Evolutionary conservation across 2,888 invertebrate genomes (phyloP).

Genomic region (Apamea epomidion): DNA sequence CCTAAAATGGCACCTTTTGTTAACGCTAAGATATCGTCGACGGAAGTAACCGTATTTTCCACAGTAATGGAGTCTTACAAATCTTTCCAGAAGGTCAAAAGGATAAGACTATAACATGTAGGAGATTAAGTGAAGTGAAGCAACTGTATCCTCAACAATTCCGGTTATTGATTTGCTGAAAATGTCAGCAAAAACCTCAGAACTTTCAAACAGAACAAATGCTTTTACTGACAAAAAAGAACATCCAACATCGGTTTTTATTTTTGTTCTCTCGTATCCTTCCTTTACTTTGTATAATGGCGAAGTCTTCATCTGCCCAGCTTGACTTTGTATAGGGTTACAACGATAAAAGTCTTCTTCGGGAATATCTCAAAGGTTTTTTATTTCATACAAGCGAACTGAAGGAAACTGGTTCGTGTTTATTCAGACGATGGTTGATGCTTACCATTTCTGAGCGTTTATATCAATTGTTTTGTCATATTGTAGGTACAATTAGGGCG

Average conservation of each 20-base stretch:
- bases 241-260: constrained; percentile 45
- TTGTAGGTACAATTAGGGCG: constrained; percentile 28
- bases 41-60: constrained; percentile 65
- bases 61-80: constrained; percentile 62
- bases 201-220: constrained; percentile 40
- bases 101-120: constrained; percentile 7
- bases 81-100: constrained; percentile 60
- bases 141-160: background rate
- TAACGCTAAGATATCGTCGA: constrained; percentile 51
- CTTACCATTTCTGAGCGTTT: constrained; percentile 40
- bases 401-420: constrained; percentile 49
- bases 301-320: constrained; percentile 65
- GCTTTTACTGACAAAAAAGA: constrained; percentile 49
- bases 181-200: constrained; percentile 22
- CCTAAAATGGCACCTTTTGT: constrained; percentile 56
- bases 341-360: constrained; percentile 73
- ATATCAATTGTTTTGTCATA: constrained; percentile 41
- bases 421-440: constrained; percentile 49
- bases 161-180: constrained; percentile 1
- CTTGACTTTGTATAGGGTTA: constrained; percentile 75
- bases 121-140: background rate
- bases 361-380: constrained; percentile 69
- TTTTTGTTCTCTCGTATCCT: constrained; percentile 64
- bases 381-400: constrained; percentile 49
- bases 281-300: constrained; percentile 73